Conservation (phyloP, 2,113 vertebrate genomes). For the Mesembrinibis cayennensis region DNA sequence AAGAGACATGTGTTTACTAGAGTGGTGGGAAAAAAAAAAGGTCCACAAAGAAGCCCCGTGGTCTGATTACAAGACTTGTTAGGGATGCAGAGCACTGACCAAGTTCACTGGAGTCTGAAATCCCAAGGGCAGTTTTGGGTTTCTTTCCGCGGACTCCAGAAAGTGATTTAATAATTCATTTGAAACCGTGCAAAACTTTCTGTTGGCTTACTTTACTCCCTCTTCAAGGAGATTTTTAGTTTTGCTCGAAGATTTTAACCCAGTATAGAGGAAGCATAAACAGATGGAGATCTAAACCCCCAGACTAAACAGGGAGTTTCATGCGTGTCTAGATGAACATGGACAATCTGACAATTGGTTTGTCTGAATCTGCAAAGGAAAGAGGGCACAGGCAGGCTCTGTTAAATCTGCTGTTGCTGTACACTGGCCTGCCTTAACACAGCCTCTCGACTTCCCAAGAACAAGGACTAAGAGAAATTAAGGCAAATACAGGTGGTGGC, state of each 20-base stretch:
- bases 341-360: neutral
- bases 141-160: constrained; percentile 4
- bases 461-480: neutral
- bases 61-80: neutral
- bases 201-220: neutral
- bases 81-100: constrained; percentile 35
- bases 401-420: neutral
- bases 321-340: fast-evolving
- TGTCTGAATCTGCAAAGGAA: neutral
- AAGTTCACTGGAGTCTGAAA: constrained; percentile 8
- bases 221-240: neutral
- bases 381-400: neutral
- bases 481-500: neutral
- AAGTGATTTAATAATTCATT: constrained; percentile 47
- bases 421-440: neutral
- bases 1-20: constrained; percentile 21
- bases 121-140: constrained; percentile 9
- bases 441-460: neutral
- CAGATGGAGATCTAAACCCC: neutral
- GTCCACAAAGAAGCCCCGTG: constrained; percentile 19
- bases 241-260: neutral
- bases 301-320: neutral
- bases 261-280: neutral
- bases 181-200: constrained; percentile 32
- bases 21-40: neutral